Base-by-base conservation (phyloP, 1,140 invertebrate species). In the Phymorhynchus buccinoides region DNA sequence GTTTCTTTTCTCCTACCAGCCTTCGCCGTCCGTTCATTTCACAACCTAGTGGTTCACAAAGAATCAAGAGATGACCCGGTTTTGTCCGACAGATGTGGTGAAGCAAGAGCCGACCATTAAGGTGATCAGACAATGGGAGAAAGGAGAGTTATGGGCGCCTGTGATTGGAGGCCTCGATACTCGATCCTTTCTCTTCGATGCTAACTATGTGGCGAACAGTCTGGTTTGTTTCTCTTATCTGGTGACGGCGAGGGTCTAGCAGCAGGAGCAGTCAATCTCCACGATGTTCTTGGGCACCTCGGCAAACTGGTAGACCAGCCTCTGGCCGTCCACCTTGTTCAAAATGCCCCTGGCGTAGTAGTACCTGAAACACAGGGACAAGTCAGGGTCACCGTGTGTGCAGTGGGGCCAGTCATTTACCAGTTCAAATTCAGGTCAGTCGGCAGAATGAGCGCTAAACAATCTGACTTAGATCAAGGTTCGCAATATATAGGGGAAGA, bases 341-440 rank as follows among this genome's bases (percentile, higher is more conserved):
- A 99, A 94, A 92, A 99, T 99, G 84, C 99, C 98, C 88, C 99
- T 95, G 93, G 99, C 98, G 94, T 99, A 99, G 94, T 99, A 99
- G 94, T 99, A 99, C 94, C 96, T 96, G 92, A 41, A 92, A 87
- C 90, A 88, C 32, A n/a, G n/a, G n/a, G 1, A 62, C 56, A 27
- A 4, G 56, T 27, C 4, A n/a, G n/a, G n/a, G n/a, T n/a, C n/a
- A n/a, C n/a, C n/a, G n/a, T n/a, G n/a, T n/a, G n/a, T n/a, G n/a
- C n/a, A n/a, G n/a, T n/a, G n/a, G n/a, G n/a, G n/a, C n/a, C n/a
- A n/a, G n/a, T n/a, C n/a, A n/a, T n/a, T n/a, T n/a, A n/a, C n/a
- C n/a, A n/a, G n/a, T n/a, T n/a, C n/a, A n/a, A n/a, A n/a, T n/a
- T n/a, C n/a, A n/a, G n/a, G n/a, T n/a, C n/a, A n/a, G n/a, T n/a